Evolutionary conservation across 2,888 invertebrate species (phyloP), one percentile per base, ranked within the genome.

Genomic region (Oxytorus armatus): DNA sequence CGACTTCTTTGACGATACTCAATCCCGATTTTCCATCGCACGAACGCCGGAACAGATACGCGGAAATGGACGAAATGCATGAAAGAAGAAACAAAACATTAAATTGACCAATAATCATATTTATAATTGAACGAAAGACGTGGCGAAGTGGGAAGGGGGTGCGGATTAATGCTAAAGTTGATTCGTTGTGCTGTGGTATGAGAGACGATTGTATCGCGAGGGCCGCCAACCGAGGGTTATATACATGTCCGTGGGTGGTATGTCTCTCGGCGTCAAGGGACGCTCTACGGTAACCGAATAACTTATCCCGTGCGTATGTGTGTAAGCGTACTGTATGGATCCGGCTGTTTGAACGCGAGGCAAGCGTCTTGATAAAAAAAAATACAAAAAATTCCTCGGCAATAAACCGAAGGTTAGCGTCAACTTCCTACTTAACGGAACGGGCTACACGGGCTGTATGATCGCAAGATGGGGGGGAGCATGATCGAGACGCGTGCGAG

Each of bases 381-480:
- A 83, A 88, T 88, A 87, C 88, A 86, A 88, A 86, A 87, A 84
- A 86, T 85, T 88, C 84, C 87, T 85, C 85, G 82, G 82, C 85
- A 85, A 87, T 87, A 85, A 86, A 86, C 85, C 77, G 73, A 82
- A 85, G 83, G 83, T 86, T 86, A 82, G 70, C 83, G 84, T 86
- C 85, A 86, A 86, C 87, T 90, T 90, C 89, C 90, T 89, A 86
- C 87, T 90, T 89, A 88, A 88, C 84, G 79, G 82, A 85, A 63
- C 63, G 8, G 53, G 16, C 23, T 39, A 49, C n/a, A n/a, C n/a
- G n/a, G n/a, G n/a, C 29, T 29, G 5, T 49, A 39, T 39, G 68
- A 51, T 53, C 25, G 51, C 72, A 51, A 47, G 61, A 59, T 21
- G 4, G 7, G 21, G 0, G 49, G 23, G 55, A 55, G 55, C 18